Evolutionary conservation across 2,888 invertebrate species (phyloP), one percentile per base, ranked within the genome.

Genomic region (Pemphredon lugubris): DNA sequence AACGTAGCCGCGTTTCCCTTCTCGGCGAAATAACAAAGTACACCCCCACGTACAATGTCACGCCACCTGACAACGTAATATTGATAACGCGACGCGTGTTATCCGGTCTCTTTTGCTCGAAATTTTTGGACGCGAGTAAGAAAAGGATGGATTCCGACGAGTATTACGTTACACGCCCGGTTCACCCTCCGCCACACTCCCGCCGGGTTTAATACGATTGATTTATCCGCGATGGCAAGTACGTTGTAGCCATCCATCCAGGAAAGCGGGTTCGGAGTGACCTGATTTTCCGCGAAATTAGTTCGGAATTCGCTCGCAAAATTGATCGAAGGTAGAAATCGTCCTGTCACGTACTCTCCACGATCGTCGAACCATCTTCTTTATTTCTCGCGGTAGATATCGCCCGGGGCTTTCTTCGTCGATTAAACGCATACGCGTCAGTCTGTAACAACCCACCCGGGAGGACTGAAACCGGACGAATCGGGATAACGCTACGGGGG

Each of bases 231-330:
- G 20, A 54, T 13, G 32, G 18, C 61, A 37, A 64, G 42, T 59
- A 57, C 64, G 18, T 37, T 34, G 26, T 50, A 53, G 45, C 20
- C 50, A 47, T 70, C 39, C 47, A 32, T 64, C 59, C 47, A 45
- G 20, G 39, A 44, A 21, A 39, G 51, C 67, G 48, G 58, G 61
- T 58, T 45, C 32, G 59, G 47, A 39, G 34, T 70, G 77, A 73
- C 66, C 70, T 39, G 64, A 73, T 78, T 77, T 81, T 78, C 78
- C 65, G 37, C 42, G 60, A 74, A 78, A 79, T 79, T 74, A 81
- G 60, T 59, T 63, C 37, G 23, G 34, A 40, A 48, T 61, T 63
- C 61, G 45, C 66, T 70, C 65, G 77, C 58, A 26, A 63, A 65
- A 74, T 60, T 60, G 64, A 54, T 50, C 9, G 6, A 44, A 20